A percentile compares a stretch with the other conserved stretches of the same genome.
phyloP scores from a whole-genome alignment of 2,888 invertebrate genomes.

The Periphyllus acericola region DNA sequence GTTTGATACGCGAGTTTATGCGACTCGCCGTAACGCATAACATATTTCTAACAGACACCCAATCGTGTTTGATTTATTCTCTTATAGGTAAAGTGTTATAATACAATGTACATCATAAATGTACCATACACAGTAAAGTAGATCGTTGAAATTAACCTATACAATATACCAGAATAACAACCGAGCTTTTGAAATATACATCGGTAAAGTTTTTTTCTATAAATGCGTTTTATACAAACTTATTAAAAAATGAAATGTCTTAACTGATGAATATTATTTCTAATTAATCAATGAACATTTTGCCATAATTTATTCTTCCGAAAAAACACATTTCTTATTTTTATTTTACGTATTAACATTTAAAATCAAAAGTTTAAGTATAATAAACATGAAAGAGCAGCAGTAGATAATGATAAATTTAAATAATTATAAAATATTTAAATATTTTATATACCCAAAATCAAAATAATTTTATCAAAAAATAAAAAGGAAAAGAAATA shows the following conservation, averaged over 20 bases:
- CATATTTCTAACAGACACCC: neutral
- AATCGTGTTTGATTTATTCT: neutral
- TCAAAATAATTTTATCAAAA: no score
- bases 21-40: neutral
- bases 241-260: neutral
- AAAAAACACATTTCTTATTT: neutral
- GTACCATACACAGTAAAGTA: neutral
- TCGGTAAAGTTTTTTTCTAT: neutral
- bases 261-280: conserved; percentile 24
- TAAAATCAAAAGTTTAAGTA: neutral
- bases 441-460: no score
- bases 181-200: conserved; percentile 16
- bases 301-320: neutral
- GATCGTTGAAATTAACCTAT: neutral
- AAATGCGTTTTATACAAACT: conserved; percentile 1
- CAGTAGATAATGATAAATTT: neutral
- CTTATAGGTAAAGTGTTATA: conserved; percentile 8
- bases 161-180: conserved; percentile 11
- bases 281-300: conserved; percentile 37
- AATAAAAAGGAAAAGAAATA: neutral
- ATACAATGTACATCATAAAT: conserved; percentile 6
- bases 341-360: neutral
- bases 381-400: neutral
- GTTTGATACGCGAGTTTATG: neutral
- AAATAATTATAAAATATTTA: no score